Conservation (phyloP, 2,113 vertebrate genomes). For the Forbesichthys agassizii region DNA sequence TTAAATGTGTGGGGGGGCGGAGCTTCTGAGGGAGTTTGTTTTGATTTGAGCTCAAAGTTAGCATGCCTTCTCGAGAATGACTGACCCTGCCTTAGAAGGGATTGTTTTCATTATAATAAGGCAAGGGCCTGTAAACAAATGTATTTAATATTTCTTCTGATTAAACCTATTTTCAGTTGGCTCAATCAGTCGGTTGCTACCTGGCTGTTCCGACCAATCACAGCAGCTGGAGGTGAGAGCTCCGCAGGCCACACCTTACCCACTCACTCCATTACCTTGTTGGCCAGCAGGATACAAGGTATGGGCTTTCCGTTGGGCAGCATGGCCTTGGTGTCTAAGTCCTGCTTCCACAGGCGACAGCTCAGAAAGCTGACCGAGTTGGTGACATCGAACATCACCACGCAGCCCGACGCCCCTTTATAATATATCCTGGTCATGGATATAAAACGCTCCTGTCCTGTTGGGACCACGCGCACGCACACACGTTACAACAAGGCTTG, state of each 20-base stretch:
- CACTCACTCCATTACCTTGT: constrained; percentile 77
- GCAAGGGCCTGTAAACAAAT: too few species aligned
- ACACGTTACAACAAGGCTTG: neutral
- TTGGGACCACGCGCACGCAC: neutral
- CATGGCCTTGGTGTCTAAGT: constrained; percentile 83
- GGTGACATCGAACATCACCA: constrained; percentile 89
- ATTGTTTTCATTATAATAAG: too few species aligned
- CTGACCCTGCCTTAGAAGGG: too few species aligned
- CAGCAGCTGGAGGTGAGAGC: neutral
- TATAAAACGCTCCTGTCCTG: constrained; percentile 89
- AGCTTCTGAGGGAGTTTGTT: too few species aligned
- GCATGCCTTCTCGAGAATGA: too few species aligned
- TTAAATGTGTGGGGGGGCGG: too few species aligned
- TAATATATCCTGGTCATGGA: constrained; percentile 91
- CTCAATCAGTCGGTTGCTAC: neutral
- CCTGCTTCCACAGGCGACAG: constrained; percentile 86
- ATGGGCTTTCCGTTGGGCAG: constrained; percentile 74
- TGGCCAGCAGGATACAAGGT: constrained; percentile 88
- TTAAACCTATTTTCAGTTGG: neutral
- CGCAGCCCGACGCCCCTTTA: constrained; percentile 81
- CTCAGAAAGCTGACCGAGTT: constrained; percentile 79
- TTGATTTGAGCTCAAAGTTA: too few species aligned
- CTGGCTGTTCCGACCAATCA: neutral
- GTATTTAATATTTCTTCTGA: too few species aligned
- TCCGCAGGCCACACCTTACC: neutral